These are phyloP conservation scores for Ploceus nigricollis DNA, from an alignment of 2,113 vertebrate genomes.

Conservation along the genomic window DNA sequence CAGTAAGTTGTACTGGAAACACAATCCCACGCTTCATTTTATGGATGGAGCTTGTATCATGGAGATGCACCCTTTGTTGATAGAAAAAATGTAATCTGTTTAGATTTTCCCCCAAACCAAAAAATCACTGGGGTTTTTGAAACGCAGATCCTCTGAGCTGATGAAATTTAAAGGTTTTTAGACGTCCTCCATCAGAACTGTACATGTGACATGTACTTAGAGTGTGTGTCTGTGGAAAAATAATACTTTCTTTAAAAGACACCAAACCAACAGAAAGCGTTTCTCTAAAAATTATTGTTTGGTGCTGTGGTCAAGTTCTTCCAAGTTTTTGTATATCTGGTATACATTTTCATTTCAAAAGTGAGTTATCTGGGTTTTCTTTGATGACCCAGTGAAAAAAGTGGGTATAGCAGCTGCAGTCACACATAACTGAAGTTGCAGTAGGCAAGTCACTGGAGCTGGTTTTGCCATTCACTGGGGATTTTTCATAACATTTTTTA, in stretches of 20 bases:
- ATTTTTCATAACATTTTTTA: neutral
- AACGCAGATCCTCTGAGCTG: neutral
- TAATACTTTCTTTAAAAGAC: neutral
- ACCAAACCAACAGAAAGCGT: neutral
- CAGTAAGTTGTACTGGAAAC: neutral
- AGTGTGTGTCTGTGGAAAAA: neutral
- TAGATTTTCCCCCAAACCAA: neutral
- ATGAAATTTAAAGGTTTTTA: neutral
- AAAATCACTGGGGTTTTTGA: neutral
- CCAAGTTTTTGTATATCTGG: neutral
- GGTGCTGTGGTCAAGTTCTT: neutral
- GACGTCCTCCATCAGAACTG: neutral
- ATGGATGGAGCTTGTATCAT: neutral
- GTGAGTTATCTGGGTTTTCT: neutral
- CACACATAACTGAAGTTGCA: neutral
- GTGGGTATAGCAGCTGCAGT: neutral
- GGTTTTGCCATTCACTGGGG: neutral
- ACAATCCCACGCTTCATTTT: neutral
- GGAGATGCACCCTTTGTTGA: neutral
- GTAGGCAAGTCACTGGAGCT: neutral
- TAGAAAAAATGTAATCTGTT: neutral
- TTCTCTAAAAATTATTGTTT: neutral
- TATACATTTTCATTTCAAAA: neutral
- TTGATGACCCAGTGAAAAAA: neutral
- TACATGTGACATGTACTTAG: neutral